Conservation (phyloP, 2,888 invertebrate genomes). For the Netelia fuscicornis region DNA sequence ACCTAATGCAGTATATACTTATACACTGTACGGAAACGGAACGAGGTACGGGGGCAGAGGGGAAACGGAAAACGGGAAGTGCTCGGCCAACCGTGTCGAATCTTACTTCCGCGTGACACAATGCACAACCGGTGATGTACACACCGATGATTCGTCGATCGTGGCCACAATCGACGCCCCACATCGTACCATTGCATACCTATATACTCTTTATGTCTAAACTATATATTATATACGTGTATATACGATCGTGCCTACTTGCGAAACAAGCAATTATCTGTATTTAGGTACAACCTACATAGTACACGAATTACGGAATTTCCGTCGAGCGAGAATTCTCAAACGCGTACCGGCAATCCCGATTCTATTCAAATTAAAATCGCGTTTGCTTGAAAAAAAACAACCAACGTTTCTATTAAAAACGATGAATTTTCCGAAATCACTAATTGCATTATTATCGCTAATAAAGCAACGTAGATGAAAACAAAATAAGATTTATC, state of each 20-base stretch:
- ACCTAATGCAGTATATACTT: not conserved
- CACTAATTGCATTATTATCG: no score
- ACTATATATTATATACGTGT: not conserved
- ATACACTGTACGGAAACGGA: slow-evolving; percentile 44
- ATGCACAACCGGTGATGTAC: slow-evolving; percentile 56
- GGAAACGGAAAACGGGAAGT: slow-evolving; percentile 66
- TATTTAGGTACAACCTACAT: not conserved
- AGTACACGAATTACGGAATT: slow-evolving; percentile 19
- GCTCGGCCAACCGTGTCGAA: slow-evolving; percentile 69
- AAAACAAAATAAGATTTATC: no score
- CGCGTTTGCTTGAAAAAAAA: not conserved
- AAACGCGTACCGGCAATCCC: not conserved
- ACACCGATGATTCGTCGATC: slow-evolving; percentile 37
- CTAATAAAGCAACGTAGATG: no score
- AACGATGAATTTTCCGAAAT: no score
- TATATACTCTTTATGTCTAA: not conserved
- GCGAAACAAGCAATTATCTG: slow-evolving; percentile 43
- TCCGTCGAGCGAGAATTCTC: not conserved
- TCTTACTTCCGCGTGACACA: slow-evolving; percentile 71
- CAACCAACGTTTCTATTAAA: not conserved
- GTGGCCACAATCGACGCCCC: slow-evolving; percentile 11
- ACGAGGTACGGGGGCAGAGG: slow-evolving; percentile 34
- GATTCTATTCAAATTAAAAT: not conserved
- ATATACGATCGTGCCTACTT: slow-evolving; percentile 23
- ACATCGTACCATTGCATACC: slow-evolving; percentile 2